Conservation (phyloP, 2,888 invertebrate species). For the Syrphus vitripennis region DNA sequence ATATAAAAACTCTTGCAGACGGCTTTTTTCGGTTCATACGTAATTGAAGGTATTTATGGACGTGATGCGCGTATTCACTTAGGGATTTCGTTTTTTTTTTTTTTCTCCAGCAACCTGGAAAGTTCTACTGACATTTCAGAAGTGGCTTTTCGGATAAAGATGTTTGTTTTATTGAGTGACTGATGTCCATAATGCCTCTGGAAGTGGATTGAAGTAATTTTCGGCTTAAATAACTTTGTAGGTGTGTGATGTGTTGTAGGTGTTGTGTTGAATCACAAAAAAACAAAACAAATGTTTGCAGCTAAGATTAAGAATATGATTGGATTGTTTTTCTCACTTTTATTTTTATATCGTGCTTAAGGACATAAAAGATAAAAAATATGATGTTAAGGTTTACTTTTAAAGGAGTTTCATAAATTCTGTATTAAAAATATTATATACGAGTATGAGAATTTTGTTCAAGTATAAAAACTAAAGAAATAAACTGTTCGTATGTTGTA, state of each 20-base stretch:
- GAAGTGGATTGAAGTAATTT: slow-evolving; percentile 33
- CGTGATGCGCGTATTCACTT: slow-evolving; percentile 59
- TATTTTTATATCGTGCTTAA: background rate
- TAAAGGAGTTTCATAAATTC: background rate
- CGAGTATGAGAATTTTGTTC: no score
- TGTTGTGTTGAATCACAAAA: background rate
- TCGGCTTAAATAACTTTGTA: slow-evolving; percentile 1
- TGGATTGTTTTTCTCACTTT: background rate
- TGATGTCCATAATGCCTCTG: slow-evolving; percentile 44
- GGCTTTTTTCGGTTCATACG: slow-evolving; percentile 42
- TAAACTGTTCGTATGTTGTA: background rate
- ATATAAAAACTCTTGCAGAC: background rate
- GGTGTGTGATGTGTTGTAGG: background rate
- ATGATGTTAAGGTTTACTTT: background rate
- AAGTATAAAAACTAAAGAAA: background rate
- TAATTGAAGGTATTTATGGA: slow-evolving; percentile 64
- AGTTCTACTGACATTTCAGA: slow-evolving; percentile 3
- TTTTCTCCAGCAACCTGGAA: background rate
- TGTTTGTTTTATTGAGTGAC: slow-evolving; percentile 68
- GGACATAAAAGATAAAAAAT: background rate
- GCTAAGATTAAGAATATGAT: background rate
- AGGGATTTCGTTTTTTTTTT: slow-evolving; percentile 36
- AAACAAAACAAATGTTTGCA: background rate
- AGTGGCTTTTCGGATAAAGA: slow-evolving; percentile 26
- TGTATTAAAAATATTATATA: background rate